Percentiles rank a stretch among this genome's conserved stretches.
Conservation (phyloP, 1,140 invertebrate species). For the Papilio polytes region DNA sequence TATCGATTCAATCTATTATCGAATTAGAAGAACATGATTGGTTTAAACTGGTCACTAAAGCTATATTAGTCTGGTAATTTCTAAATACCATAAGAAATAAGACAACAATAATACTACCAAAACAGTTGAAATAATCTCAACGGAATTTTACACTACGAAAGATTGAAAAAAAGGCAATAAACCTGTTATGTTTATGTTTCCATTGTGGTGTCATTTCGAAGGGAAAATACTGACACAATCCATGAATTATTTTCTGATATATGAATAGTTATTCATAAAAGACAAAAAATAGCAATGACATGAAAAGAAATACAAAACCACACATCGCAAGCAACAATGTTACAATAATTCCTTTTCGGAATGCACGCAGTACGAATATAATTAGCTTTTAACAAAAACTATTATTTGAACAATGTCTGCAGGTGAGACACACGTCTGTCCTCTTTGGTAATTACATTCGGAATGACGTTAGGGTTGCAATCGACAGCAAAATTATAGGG, state of each 20-base stretch:
- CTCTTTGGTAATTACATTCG: constrained; percentile 56
- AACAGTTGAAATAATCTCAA: not conserved
- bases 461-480: constrained; percentile 44
- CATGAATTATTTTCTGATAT: not conserved
- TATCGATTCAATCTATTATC: not conserved
- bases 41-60: not conserved
- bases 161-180: not conserved
- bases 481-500: constrained; percentile 1
- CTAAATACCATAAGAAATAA: not conserved
- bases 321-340: constrained; percentile 24
- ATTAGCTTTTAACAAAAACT: constrained; percentile 44
- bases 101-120: not conserved
- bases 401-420: constrained; percentile 51
- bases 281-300: not conserved
- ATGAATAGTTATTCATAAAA: constrained; percentile 5
- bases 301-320: constrained; percentile 16
- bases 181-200: constrained; percentile 5
- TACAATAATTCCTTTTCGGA: constrained; percentile 31
- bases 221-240: not conserved
- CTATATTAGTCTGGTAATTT: not conserved
- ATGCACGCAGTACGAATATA: constrained; percentile 38
- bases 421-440: constrained; percentile 61
- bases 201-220: constrained; percentile 5
- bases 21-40: not conserved
- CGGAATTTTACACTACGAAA: not conserved